Conservation (phyloP, 2,113 vertebrate genomes). For the Bothrops jararaca region DNA sequence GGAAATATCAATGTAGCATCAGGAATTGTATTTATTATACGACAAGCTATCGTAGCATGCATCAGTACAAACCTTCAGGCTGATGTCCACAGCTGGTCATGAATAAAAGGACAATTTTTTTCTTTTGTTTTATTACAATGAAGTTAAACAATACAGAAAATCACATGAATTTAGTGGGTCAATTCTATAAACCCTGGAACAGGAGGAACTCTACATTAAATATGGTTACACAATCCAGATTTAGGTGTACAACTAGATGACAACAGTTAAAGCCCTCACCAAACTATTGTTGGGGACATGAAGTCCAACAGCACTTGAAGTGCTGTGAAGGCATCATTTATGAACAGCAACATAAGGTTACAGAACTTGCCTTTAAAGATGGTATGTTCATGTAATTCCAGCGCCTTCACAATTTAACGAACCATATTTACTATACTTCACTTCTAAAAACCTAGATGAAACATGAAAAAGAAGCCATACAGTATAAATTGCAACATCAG, state of each 20-base stretch:
- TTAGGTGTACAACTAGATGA: slow-evolving; percentile 76
- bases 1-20: slow-evolving; percentile 66
- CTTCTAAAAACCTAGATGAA: slow-evolving; percentile 98
- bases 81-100: slow-evolving; percentile 87
- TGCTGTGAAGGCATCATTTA: slow-evolving; percentile 94
- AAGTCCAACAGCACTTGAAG: slow-evolving; percentile 96
- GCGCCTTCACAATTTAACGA: slow-evolving; percentile 98
- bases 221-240: slow-evolving; percentile 79
- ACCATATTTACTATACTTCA: slow-evolving; percentile 99
- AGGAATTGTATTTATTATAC: slow-evolving; percentile 61
- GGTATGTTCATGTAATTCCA: slow-evolving; percentile 97
- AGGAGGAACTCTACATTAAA: slow-evolving; percentile 87
- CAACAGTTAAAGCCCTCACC: slow-evolving; percentile 92
- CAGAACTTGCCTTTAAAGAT: slow-evolving; percentile 97
- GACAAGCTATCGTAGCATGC: slow-evolving; percentile 72
- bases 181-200: slow-evolving; percentile 84
- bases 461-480: slow-evolving; percentile 96
- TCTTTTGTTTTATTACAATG: slow-evolving; percentile 97
- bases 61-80: slow-evolving; percentile 86
- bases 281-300: slow-evolving; percentile 93
- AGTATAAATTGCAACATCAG: slow-evolving; percentile 91
- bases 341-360: slow-evolving; percentile 83
- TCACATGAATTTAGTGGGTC: slow-evolving; percentile 83
- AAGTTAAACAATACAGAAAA: slow-evolving; percentile 94
- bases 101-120: slow-evolving; percentile 91